These are phyloP conservation scores for Diplodus puntazzo DNA, from an alignment of 2,797 vertebrate species.

Conservation along the genomic window DNA sequence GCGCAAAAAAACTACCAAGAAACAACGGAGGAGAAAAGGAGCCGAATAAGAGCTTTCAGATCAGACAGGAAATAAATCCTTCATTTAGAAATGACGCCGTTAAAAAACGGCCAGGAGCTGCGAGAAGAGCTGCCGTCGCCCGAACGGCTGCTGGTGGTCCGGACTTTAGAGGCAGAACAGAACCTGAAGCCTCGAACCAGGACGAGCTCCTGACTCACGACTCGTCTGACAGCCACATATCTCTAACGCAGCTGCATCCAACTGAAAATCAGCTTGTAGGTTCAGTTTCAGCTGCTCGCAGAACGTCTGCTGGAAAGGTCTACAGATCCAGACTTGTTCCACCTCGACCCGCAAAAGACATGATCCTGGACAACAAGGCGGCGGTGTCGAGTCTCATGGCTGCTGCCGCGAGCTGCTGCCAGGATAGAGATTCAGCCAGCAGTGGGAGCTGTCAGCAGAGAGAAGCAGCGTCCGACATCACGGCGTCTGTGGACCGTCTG, in stretches of 20 bases:
- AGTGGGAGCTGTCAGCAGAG: not conserved
- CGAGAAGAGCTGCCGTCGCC: not conserved
- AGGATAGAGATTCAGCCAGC: not conserved
- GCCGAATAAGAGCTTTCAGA: not conserved
- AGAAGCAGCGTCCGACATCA: fast-evolving
- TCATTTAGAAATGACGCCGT: not conserved
- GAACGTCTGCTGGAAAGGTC: not conserved
- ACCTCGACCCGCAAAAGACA: conserved; percentile 23
- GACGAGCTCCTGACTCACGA: not conserved
- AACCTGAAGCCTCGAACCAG: not conserved
- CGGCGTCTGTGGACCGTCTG: not conserved
- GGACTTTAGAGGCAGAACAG: not conserved
- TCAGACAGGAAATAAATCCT: not conserved
- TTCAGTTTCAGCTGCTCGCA: not conserved
- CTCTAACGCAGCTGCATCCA: not conserved
- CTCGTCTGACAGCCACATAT: not conserved
- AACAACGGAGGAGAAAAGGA: conserved; percentile 5
- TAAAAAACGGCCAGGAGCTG: not conserved
- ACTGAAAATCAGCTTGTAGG: not conserved
- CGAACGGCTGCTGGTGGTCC: not conserved
- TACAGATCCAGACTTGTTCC: conserved; percentile 28
- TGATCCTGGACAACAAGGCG: conserved; percentile 10
- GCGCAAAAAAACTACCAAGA: not conserved
- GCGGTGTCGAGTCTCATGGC: not conserved
- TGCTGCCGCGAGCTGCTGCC: not conserved